These are phyloP conservation scores for Cerastoderma edule DNA, from an alignment of 2,888 invertebrate genomes.

Conservation along the genomic window DNA sequence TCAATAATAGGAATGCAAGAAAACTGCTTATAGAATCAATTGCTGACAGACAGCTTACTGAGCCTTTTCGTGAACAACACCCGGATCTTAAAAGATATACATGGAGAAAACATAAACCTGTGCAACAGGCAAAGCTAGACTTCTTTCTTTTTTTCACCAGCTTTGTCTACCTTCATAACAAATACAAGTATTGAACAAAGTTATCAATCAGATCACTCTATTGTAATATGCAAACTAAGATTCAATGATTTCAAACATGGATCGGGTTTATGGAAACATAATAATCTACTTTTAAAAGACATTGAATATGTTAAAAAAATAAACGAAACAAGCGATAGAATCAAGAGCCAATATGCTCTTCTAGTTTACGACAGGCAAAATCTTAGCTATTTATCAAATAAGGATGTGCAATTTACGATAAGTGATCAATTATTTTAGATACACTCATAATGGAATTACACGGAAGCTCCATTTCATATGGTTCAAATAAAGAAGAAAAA, in stretches of 20 bases:
- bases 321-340: constrained; percentile 24
- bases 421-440: constrained; percentile 30
- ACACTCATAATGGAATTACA: constrained; percentile 32
- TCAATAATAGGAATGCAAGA: constrained; percentile 26
- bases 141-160: constrained; percentile 31
- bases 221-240: constrained; percentile 12
- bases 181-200: constrained; percentile 15
- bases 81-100: constrained; percentile 21
- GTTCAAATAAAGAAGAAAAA: constrained; percentile 17
- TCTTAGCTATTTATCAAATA: constrained; percentile 1
- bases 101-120: constrained; percentile 35
- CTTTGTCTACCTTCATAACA: constrained; percentile 11
- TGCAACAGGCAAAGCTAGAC: constrained; percentile 42
- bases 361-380: constrained; percentile 24
- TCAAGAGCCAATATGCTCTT: constrained; percentile 31
- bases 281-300: constrained; percentile 36
- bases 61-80: constrained; percentile 33
- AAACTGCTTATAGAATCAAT: constrained; percentile 16
- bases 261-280: constrained; percentile 36
- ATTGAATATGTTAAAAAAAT: constrained; percentile 28
- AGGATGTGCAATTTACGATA: constrained; percentile 32
- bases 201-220: constrained; percentile 42
- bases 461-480: constrained; percentile 21
- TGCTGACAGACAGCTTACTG: constrained; percentile 9
- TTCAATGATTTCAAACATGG: constrained; percentile 25